Evolutionary conservation across 2,113 vertebrate genomes (phyloP).

Genomic region (Lagopus muta): DNA sequence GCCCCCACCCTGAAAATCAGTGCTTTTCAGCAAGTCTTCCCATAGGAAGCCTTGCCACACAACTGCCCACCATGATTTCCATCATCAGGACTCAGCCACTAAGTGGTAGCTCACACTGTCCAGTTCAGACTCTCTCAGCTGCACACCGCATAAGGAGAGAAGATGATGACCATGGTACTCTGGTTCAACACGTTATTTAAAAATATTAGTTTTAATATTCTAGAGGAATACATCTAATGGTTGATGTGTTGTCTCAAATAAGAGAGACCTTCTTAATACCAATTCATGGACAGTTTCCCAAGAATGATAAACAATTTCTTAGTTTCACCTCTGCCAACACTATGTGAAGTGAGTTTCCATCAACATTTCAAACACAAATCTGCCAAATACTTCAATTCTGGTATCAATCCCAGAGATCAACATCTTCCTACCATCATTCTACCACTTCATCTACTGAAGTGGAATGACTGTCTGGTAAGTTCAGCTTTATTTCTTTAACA

Average conservation of each 20-base stretch:
- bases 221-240: neutral
- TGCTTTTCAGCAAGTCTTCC: neutral
- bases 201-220: neutral
- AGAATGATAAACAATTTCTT: neutral
- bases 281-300: neutral
- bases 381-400: neutral
- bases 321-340: neutral
- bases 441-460: neutral
- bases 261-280: neutral
- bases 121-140: neutral
- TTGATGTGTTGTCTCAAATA: neutral
- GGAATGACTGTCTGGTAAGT: neutral
- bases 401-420: neutral
- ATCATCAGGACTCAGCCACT: neutral
- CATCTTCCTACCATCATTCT: conserved; percentile 8
- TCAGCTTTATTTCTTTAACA: neutral
- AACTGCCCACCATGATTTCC: neutral
- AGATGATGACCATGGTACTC: neutral
- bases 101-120: neutral
- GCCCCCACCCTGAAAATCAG: neutral
- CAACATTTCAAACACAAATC: neutral
- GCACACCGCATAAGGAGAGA: fast-evolving
- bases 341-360: neutral
- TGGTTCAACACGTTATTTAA: neutral
- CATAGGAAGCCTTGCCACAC: neutral